Evolutionary conservation across 2,888 invertebrate species (phyloP).

Genomic region (Choristoneura rosaceana): DNA sequence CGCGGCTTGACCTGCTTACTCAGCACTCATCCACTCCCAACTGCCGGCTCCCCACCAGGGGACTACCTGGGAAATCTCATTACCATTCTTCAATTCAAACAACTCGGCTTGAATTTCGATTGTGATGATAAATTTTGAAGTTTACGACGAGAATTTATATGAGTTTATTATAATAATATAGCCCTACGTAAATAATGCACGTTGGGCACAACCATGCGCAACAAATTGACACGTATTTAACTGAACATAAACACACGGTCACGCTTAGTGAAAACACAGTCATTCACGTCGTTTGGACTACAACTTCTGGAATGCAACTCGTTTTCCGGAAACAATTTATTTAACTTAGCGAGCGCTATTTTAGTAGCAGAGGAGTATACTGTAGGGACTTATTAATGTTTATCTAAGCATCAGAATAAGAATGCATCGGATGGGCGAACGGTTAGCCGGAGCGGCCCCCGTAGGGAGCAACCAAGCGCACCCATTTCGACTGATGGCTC

Average conservation of each 20-base stretch:
- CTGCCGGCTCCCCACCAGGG: conserved; percentile 44
- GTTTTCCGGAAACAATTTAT: conserved; percentile 78
- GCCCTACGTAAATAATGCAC: conserved; percentile 38
- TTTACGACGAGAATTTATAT: conserved; percentile 45
- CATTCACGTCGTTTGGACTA: conserved; percentile 65
- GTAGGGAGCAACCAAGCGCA: conserved; percentile 75
- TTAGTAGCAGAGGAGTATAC: conserved; percentile 63
- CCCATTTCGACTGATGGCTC: conserved; percentile 72
- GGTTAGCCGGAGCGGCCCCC: conserved; percentile 62
- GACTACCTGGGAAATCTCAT: conserved; percentile 57
- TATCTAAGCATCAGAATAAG: conserved; percentile 81
- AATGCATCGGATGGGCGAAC: conserved; percentile 66
- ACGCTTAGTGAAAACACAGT: conserved; percentile 72
- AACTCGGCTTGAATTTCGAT: conserved; percentile 57
- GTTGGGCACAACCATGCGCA: conserved; percentile 39
- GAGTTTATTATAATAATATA: conserved; percentile 45
- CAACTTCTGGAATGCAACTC: conserved; percentile 64
- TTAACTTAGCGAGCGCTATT: conserved; percentile 71
- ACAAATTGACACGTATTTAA: conserved; percentile 48
- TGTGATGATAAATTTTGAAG: conserved; percentile 34
- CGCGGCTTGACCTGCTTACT: conserved; percentile 68
- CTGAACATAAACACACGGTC: conserved; percentile 58
- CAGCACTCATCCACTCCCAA: conserved; percentile 65
- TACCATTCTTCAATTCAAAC: conserved; percentile 56
- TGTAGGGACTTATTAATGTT: conserved; percentile 75